A percentile compares a stretch with the other conserved stretches of the same genome.
Evolutionary conservation across 2,113 vertebrate species (phyloP).

Genomic region (Ammodytes dubius): DNA sequence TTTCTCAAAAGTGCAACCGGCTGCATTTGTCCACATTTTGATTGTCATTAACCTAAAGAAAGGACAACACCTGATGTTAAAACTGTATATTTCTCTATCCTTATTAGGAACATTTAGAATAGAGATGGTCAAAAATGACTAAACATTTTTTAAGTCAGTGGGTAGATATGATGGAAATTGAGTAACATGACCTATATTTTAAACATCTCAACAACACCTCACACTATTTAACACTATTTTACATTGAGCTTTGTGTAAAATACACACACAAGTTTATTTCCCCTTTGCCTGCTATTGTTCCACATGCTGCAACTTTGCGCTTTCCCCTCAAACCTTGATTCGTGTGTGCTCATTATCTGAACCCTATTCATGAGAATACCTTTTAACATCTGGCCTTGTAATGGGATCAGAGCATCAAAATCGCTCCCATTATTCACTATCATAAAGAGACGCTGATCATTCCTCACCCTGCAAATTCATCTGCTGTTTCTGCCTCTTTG

Average conservation of each 20-base stretch:
- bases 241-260: slow-evolving; percentile 22
- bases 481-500: slow-evolving; percentile 79
- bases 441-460: slow-evolving; percentile 76
- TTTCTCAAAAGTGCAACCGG: background rate
- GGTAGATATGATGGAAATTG: background rate
- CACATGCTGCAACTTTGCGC: slow-evolving; percentile 25
- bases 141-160: background rate
- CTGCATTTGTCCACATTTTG: background rate
- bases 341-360: slow-evolving; percentile 69
- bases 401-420: slow-evolving; percentile 83
- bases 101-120: background rate
- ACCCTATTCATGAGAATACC: slow-evolving; percentile 77
- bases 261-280: slow-evolving; percentile 36
- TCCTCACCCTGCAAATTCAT: slow-evolving; percentile 81
- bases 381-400: slow-evolving; percentile 83
- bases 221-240: slow-evolving; percentile 34
- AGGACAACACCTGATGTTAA: background rate
- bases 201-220: background rate
- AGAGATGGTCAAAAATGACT: background rate
- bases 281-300: slow-evolving; percentile 50
- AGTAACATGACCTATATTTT: background rate
- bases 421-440: slow-evolving; percentile 80
- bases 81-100: background rate
- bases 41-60: background rate
- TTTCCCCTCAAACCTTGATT: slow-evolving; percentile 24